Evolutionary conservation across 2,888 invertebrate genomes (phyloP).

Genomic region (Mimas tiliae): DNA sequence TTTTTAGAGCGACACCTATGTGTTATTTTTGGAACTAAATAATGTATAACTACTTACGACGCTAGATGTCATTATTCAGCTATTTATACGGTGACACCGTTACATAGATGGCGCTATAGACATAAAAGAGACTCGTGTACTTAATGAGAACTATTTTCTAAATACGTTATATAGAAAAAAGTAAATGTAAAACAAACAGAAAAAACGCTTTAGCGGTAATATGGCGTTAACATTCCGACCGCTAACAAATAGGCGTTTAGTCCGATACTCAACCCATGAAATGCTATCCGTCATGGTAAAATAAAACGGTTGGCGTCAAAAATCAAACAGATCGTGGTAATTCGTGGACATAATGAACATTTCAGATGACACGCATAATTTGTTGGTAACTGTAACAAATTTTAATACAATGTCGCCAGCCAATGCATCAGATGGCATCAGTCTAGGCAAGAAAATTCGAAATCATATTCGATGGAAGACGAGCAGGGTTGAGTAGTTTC

Average conservation of each 20-base stretch:
- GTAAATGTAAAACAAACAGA: neutral
- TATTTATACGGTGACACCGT: neutral
- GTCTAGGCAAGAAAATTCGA: no score
- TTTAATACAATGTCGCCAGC: no score
- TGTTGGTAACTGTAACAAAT: neutral
- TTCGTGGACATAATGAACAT: no score
- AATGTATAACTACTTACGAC: neutral
- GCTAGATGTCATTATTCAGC: neutral
- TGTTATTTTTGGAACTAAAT: neutral
- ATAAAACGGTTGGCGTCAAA: constrained; percentile 35
- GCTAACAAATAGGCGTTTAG: constrained; percentile 44
- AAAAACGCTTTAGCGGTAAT: constrained; percentile 9
- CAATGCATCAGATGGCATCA: no score
- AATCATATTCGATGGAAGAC: no score
- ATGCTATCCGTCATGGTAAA: constrained; percentile 52
- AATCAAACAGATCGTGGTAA: constrained; percentile 15
- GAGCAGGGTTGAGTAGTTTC: no score
- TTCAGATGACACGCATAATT: constrained; percentile 9
- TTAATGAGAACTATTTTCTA: neutral
- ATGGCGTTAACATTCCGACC: constrained; percentile 25
- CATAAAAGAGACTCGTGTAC: neutral
- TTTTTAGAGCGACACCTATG: neutral
- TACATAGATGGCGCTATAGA: neutral
- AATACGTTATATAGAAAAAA: neutral
- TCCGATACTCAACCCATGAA: constrained; percentile 44